Percentiles rank a stretch among this genome's conserved stretches.
phyloP scores from a whole-genome alignment of 2,888 invertebrate genomes.

The Xanthorhoe spadicearia region DNA sequence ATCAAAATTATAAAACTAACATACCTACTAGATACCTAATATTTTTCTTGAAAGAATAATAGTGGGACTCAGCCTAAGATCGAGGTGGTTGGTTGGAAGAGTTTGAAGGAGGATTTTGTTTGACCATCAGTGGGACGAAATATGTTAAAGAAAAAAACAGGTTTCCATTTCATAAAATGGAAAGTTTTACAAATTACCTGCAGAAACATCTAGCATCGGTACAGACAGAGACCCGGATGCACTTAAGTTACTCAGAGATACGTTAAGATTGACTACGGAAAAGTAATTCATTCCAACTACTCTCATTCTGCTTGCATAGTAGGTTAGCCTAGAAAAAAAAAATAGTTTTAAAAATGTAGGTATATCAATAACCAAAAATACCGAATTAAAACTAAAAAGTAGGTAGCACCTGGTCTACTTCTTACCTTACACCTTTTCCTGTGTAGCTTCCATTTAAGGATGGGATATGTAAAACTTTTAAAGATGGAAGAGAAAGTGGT shows the following conservation, averaged over 20 bases:
- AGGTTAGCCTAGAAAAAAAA: conserved; percentile 49
- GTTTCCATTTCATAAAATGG: too few species aligned
- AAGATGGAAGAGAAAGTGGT: conserved; percentile 41
- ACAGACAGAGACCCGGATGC: conserved; percentile 47
- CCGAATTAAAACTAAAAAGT: background rate
- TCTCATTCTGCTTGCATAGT: conserved; percentile 50
- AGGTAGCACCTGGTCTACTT: conserved; percentile 2
- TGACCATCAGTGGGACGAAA: too few species aligned
- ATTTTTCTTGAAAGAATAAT: too few species aligned
- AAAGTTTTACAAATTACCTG: conserved; percentile 46
- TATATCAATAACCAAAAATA: background rate
- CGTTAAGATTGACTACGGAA: conserved; percentile 47
- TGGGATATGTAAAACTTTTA: conserved; percentile 40
- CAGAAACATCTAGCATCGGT: conserved; percentile 47
- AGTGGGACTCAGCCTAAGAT: too few species aligned
- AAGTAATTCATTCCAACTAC: conserved; percentile 54
- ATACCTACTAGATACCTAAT: too few species aligned
- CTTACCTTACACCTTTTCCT: conserved; percentile 50
- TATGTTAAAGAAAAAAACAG: too few species aligned
- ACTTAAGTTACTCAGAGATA: conserved; percentile 40
- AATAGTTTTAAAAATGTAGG: background rate
- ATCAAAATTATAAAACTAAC: too few species aligned
- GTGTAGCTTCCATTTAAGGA: conserved; percentile 48
- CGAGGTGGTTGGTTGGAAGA: too few species aligned
- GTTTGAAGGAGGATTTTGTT: too few species aligned